Evolutionary conservation across 92 coral and sea anemone genomes (phyloP).

Genomic region (Actinernus sp.): DNA sequence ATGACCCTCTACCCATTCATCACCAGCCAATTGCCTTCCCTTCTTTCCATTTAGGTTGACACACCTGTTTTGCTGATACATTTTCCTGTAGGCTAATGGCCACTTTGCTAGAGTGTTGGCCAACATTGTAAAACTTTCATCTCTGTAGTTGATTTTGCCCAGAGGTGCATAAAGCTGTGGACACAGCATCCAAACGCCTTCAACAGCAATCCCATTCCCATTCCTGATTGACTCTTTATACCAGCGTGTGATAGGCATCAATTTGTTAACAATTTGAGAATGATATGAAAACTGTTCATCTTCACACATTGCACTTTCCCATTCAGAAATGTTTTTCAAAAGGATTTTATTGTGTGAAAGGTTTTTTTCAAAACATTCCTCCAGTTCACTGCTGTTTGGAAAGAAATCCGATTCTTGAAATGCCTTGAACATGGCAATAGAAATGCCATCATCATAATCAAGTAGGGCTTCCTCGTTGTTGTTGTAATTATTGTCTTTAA

Average conservation of each 20-base stretch:
- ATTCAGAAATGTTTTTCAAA: slow-evolving; percentile 8
- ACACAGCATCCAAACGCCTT: slow-evolving; percentile 21
- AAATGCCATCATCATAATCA: slow-evolving; percentile 38
- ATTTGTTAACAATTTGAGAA: slow-evolving; percentile 6
- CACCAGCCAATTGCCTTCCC: slow-evolving; percentile 30
- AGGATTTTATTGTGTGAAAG: slow-evolving; percentile 23
- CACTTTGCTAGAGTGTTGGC: slow-evolving; percentile 23
- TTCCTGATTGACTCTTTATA: slow-evolving; percentile 3
- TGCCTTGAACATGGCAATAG: slow-evolving; percentile 18
- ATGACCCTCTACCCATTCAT: slow-evolving; percentile 35
- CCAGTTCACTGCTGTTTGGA: slow-evolving; percentile 10
- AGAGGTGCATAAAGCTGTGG: slow-evolving; percentile 29
- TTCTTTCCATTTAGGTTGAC: slow-evolving; percentile 28
- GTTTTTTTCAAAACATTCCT: not conserved
- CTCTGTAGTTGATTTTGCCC: slow-evolving; percentile 12
- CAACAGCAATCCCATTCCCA: slow-evolving; percentile 26
- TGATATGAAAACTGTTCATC: slow-evolving; percentile 7
- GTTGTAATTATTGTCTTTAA: slow-evolving; percentile 32
- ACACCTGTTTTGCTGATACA: slow-evolving; percentile 19
- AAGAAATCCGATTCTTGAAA: slow-evolving; percentile 18
- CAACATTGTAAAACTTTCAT: slow-evolving; percentile 24
- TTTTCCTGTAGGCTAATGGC: slow-evolving; percentile 38
- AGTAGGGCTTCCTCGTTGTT: slow-evolving; percentile 23
- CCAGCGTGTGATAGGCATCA: slow-evolving; percentile 10
- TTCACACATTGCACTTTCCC: not conserved